Base-by-base conservation (phyloP, 2,113 vertebrate species). In the Microcebus jonahi region DNA sequence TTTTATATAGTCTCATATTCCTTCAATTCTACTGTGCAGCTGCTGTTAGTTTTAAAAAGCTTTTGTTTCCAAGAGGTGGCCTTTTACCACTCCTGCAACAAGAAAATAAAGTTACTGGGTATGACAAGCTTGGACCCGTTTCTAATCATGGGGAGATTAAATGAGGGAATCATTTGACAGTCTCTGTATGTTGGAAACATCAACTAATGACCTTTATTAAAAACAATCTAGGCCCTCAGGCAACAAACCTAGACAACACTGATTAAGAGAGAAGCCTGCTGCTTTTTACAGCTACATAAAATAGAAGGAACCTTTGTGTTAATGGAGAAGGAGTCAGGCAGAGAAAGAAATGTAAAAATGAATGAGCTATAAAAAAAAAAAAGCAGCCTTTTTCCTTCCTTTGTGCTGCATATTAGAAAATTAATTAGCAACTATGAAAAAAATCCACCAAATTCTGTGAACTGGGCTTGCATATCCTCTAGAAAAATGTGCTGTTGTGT, bases 141-240 rank as follows among this genome's bases (percentile, higher is more conserved):
- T 97, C 95, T 95, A 93, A 98, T 96, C 90, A 71, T 8, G 8
- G 25, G 63, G 87, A 98, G 91, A 97, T 95, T 94, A 98, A 98
- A 97, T 39, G 92, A 96, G 95, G 48, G 80, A 42, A 97, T 94
- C 94, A 96, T 97, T 95, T 97, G 97, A 98, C 97, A 98, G 67
- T 68, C 93, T 84, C 65, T 92, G 5, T 86, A 36, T 89, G 82
- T 70, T 98, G 80, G 84, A 97, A 98, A 97, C 94, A 93, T 98
- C 91, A 97, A 95, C 97, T 98, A 98, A 98, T 96, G 97, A 98
- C 97, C 97, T 98, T 98, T 98, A 98, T 98, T 98, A 97, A 97
- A 98, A 98, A 98, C 20, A 89, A 97, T 95, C 97, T 95, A 92
- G 84, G 92, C 92, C 98, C 94, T 97, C 86, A 76, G 96, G 98